Conservation (phyloP, 37 sponge, comb jelly and placozoan species). For the Aplysina aerophoba region DNA sequence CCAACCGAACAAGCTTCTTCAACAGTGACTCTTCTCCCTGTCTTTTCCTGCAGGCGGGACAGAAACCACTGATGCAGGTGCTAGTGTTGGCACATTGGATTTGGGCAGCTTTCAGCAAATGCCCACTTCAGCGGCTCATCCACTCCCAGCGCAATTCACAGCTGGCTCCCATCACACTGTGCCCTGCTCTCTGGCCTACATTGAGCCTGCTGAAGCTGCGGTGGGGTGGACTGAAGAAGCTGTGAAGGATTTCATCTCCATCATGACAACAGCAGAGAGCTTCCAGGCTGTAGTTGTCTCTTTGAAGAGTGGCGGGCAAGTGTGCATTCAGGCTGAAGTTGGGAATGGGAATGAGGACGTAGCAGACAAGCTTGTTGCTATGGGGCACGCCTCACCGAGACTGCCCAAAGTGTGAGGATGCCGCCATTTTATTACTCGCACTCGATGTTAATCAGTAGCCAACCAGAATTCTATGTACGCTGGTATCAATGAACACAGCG, state of each 20-base stretch:
- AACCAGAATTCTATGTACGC: too few species aligned
- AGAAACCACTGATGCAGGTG: too few species aligned
- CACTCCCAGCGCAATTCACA: not conserved
- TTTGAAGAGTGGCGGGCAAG: too few species aligned
- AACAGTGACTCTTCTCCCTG: too few species aligned
- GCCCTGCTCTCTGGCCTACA: not conserved
- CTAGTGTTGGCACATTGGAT: not conserved
- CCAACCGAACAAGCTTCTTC: too few species aligned
- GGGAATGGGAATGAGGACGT: not conserved
- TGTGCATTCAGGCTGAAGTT: not conserved
- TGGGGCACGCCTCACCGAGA: slow-evolving; percentile 4
- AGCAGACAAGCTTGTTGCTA: not conserved
- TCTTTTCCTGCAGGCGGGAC: too few species aligned
- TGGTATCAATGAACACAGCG: too few species aligned
- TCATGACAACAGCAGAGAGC: not conserved
- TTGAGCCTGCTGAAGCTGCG: not conserved
- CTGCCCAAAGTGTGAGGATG: not conserved
- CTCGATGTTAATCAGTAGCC: too few species aligned
- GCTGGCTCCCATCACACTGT: not conserved
- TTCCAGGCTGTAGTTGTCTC: not conserved
- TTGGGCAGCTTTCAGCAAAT: not conserved
- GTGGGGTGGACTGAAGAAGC: slow-evolving; percentile 8
- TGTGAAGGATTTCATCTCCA: not conserved
- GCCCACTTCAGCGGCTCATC: not conserved
- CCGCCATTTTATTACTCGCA: not conserved